phyloP scores from a whole-genome alignment of 2,888 invertebrate species.

The Leptarthrus brevirostris region DNA sequence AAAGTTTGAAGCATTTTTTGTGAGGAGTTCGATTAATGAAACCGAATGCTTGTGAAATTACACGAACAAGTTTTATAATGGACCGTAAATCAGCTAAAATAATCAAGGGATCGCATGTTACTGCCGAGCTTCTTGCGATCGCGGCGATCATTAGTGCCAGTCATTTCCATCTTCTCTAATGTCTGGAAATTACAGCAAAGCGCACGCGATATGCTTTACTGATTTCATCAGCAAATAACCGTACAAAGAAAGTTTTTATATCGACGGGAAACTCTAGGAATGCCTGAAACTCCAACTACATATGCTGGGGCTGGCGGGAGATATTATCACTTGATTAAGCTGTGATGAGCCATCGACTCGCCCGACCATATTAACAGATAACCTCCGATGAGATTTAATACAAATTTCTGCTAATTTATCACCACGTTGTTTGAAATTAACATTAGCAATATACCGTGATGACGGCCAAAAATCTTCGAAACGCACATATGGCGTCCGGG shows the following conservation, averaged over 20 bases:
- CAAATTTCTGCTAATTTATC: constrained; percentile 3
- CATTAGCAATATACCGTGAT: neutral
- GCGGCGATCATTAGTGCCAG: constrained; percentile 23
- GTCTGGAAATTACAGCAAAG: constrained; percentile 18
- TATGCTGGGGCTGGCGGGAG: neutral
- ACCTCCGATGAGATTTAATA: constrained; percentile 1
- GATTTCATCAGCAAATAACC: constrained; percentile 37
- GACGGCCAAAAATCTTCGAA: neutral
- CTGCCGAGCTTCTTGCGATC: neutral
- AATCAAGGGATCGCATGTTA: constrained; percentile 29
- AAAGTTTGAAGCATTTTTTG: neutral
- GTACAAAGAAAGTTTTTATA: constrained; percentile 46
- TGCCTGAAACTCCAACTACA: neutral
- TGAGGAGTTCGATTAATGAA: neutral
- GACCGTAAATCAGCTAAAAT: neutral
- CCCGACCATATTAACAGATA: neutral
- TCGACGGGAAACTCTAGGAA: constrained; percentile 27
- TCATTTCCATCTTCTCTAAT: constrained; percentile 9
- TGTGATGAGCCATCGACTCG: neutral
- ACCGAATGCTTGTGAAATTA: neutral
- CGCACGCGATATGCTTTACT: constrained; percentile 42
- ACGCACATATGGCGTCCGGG: neutral
- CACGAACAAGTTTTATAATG: neutral
- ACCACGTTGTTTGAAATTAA: neutral
- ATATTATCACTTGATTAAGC: constrained; percentile 21